Conservation (phyloP, 2,888 invertebrate genomes). For the Idaea aversata region DNA sequence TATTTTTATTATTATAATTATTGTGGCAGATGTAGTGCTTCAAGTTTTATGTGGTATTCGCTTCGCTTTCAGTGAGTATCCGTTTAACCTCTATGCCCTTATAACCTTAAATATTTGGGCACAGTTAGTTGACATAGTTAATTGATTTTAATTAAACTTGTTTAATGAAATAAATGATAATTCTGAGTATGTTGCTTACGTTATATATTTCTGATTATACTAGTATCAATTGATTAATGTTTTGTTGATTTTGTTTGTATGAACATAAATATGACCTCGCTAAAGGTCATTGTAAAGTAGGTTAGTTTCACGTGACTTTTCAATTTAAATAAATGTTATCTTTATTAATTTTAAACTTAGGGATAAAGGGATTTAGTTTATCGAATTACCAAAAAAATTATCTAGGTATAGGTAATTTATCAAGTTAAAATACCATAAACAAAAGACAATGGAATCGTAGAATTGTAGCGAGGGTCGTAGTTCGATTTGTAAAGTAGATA, state of each 20-base stretch:
- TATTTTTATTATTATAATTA: background rate
- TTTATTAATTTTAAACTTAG: too few relatives aligned
- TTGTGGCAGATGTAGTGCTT: slow-evolving; percentile 25
- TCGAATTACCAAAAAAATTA: too few relatives aligned
- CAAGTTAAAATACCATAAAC: too few relatives aligned
- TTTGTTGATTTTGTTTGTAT: background rate
- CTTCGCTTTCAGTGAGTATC: slow-evolving; percentile 30
- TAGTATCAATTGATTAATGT: background rate
- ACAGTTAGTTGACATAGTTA: slow-evolving; percentile 7
- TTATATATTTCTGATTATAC: background rate
- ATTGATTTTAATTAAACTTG: slow-evolving; percentile 5
- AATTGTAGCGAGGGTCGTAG: too few relatives aligned
- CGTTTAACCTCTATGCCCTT: background rate
- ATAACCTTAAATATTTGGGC: slow-evolving; percentile 21
- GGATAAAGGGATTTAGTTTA: too few relatives aligned
- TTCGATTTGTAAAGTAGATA: too few relatives aligned
- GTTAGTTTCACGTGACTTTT: background rate
- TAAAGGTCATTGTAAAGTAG: background rate
- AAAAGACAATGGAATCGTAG: too few relatives aligned
- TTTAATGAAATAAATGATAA: background rate
- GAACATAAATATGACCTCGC: slow-evolving; percentile 2
- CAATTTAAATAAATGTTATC: too few relatives aligned
- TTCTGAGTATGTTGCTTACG: background rate
- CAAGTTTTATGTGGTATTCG: slow-evolving; percentile 9
- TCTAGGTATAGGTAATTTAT: too few relatives aligned